Conservation (phyloP, 2,113 vertebrate species). For the Elephantulus edwardii region DNA sequence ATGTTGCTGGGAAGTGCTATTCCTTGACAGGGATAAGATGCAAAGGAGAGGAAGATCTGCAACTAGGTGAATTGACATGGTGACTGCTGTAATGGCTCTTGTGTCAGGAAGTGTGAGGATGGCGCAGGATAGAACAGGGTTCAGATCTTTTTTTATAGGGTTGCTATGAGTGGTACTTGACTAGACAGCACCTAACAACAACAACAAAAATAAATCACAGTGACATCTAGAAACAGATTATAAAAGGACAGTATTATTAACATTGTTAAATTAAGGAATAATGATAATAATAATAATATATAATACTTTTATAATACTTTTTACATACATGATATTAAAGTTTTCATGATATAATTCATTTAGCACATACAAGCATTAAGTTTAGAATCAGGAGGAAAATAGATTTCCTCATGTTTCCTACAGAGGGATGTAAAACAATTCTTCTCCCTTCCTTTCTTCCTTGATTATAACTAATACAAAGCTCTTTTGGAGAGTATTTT, state of each 20-base stretch:
- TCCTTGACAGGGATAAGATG: no score
- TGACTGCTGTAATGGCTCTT: no score
- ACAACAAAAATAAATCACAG: not conserved
- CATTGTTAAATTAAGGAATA: not conserved
- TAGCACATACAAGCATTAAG: not conserved
- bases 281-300: not conserved
- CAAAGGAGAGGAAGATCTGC: no score
- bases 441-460: not conserved
- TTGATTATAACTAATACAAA: conserved; percentile 32
- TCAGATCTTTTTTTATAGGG: no score
- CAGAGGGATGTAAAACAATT: not conserved
- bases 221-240: no score
- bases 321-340: not conserved
- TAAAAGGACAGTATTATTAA: not conserved
- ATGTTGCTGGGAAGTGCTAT: no score
- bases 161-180: no score
- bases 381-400: not conserved
- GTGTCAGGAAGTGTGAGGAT: no score
- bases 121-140: no score
- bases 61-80: no score
- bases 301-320: no score
- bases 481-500: not conserved
- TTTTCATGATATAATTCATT: not conserved
- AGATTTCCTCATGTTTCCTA: not conserved
- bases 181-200: no score